phyloP scores from a whole-genome alignment of 2,113 vertebrate species.

The Mesocricetus auratus region DNA sequence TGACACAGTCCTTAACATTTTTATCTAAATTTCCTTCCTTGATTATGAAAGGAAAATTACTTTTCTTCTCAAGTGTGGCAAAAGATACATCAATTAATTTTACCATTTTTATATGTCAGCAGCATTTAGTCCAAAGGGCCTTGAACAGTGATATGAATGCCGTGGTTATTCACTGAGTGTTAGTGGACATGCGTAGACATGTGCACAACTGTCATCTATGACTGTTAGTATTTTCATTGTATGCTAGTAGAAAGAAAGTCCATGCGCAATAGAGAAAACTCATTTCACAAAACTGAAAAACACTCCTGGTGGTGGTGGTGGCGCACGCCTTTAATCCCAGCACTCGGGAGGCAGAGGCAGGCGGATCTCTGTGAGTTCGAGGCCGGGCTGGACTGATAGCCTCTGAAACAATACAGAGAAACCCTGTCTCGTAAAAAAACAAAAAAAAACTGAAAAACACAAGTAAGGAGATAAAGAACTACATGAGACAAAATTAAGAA shows the following conservation, averaged over 20 bases:
- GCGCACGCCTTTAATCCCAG: too few relatives aligned
- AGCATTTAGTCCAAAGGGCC: background rate
- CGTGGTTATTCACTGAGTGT: background rate
- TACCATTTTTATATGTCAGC: too few relatives aligned
- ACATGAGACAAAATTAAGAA: background rate
- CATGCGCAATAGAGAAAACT: rapidly evolving
- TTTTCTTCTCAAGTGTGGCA: background rate
- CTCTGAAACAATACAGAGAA: too few relatives aligned
- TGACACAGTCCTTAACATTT: background rate
- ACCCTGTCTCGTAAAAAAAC: too few relatives aligned
- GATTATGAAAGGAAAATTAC: background rate
- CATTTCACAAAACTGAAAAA: background rate
- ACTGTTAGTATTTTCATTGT: background rate
- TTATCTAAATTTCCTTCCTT: background rate
- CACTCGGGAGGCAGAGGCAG: too few relatives aligned
- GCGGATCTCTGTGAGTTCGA: too few relatives aligned
- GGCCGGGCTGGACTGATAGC: too few relatives aligned
- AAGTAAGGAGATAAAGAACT: background rate
- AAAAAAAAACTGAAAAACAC: too few relatives aligned
- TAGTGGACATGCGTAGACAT: background rate
- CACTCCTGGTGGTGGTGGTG: too few relatives aligned
- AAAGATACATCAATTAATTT: background rate
- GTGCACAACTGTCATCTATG: background rate
- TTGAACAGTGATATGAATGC: too few relatives aligned
- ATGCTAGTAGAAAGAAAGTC: background rate